A percentile compares a stretch with the other conserved stretches of the same genome.
phyloP scores from a whole-genome alignment of 1,140 invertebrate genomes.

The Drosophila repletoides region DNA sequence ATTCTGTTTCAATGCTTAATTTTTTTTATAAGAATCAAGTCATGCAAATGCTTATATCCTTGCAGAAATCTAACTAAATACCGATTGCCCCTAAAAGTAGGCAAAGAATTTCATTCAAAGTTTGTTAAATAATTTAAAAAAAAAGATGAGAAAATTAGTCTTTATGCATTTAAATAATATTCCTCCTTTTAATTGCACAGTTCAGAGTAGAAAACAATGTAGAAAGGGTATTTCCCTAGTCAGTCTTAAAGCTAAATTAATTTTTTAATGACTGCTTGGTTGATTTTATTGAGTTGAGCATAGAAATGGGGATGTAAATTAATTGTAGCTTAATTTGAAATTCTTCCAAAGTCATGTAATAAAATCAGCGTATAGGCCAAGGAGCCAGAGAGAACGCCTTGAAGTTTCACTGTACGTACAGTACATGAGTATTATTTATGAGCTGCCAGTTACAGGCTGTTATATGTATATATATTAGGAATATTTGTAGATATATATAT shows the following conservation, averaged over 20 bases:
- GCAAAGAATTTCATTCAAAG: no score
- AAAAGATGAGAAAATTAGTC: no score
- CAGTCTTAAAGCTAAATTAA: neutral
- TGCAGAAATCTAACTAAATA: no score
- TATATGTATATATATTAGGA: neutral
- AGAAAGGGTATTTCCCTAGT: neutral
- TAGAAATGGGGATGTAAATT: constrained; percentile 1
- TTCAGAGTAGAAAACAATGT: no score
- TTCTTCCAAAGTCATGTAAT: constrained; percentile 8
- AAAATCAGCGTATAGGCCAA: neutral
- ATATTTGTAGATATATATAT: constrained; percentile 3
- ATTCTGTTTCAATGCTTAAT: neutral
- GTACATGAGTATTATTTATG: constrained; percentile 26
- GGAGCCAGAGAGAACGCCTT: neutral
- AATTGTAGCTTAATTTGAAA: constrained; percentile 18
- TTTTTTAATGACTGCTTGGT: neutral
- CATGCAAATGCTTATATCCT: no score
- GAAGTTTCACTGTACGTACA: no score
- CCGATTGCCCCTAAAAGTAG: no score
- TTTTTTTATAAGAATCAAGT: no score
- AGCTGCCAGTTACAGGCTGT: constrained; percentile 10
- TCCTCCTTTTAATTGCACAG: no score
- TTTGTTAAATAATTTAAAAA: no score
- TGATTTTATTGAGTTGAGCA: constrained; percentile 1
- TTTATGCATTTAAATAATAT: neutral